Base-by-base conservation (phyloP, 2,797 vertebrate species). In the Staurois parvus region DNA sequence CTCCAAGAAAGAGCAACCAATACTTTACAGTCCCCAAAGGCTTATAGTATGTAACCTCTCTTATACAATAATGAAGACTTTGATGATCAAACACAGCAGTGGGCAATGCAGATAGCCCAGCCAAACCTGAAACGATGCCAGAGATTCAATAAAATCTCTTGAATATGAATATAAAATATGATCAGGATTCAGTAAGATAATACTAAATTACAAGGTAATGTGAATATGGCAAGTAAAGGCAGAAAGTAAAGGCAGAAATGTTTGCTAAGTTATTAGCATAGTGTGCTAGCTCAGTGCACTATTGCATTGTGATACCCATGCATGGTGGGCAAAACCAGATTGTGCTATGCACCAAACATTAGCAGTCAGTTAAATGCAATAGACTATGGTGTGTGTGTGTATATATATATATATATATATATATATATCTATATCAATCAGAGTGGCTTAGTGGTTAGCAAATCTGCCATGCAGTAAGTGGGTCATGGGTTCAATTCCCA, bases 1-100 rank as follows among this genome's bases (percentile, higher is more conserved):
- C 37, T 45, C 70, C 68, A 70, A 37, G 32, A 70, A 21, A 70
- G n/a, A 59, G 21, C 52, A 66, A 66, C n/a, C 24, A 45, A 40
- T 40, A 26, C 24, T 34, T 24, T 42, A 24, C n/a, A 72, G 70
- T 40, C n/a, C 24, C 34, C 64, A 66, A 66, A 37, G 21, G 32
- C 21, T 21, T 40, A 6, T 34, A 30, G 3, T 19, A 24, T 40
- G 11, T 28, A n/a, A 40, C 11, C 24, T 72, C 24, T n/a, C 34
- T 72, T 42, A 72, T 42, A 72, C 24, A 26, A 45, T 30, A 72
- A 72, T 34, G 24, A 72, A 72, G 30, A 40, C 70, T 72, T 40
- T 40, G 13, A 72, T 30, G 21, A 72, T 72, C 24, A 42, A 72
- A 72, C 37, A 13, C 37, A 72, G 12, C 70, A 42, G 34, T 2